Conservation (phyloP, 2,797 vertebrate genomes). For the Scleropages formosus region DNA sequence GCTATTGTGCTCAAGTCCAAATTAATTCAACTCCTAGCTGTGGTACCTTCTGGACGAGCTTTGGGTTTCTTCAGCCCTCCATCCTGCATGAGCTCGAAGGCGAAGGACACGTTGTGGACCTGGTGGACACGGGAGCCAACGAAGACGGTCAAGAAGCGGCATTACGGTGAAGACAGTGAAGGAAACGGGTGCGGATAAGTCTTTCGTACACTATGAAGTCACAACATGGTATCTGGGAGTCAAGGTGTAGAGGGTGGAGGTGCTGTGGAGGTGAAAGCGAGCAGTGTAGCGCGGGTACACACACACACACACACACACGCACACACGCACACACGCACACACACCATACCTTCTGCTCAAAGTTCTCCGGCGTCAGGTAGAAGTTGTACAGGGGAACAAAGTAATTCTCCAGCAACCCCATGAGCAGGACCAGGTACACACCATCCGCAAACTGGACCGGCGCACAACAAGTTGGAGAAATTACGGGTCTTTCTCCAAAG, state of each 20-base stretch:
- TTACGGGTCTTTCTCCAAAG: background rate
- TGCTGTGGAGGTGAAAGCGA: too few species aligned
- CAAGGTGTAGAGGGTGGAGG: too few species aligned
- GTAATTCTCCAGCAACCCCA: constrained; percentile 94
- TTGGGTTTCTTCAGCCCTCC: constrained; percentile 94
- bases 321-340: too few species aligned
- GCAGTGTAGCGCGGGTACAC: too few species aligned
- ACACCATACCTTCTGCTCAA: constrained; percentile 86
- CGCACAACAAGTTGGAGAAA: background rate
- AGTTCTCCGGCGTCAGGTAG: constrained; percentile 91
- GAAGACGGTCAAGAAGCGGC: too few species aligned
- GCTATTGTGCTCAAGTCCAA: too few species aligned
- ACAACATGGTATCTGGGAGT: too few species aligned
- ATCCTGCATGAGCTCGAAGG: constrained; percentile 96
- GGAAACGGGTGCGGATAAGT: background rate
- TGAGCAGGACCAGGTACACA: constrained; percentile 91
- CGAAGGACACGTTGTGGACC: constrained; percentile 94
- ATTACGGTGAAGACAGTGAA: too few species aligned
- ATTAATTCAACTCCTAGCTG: background rate
- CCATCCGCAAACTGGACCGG: constrained; percentile 90
- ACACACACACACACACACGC: too few species aligned
- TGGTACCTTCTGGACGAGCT: constrained; percentile 92
- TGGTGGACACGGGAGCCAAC: constrained; percentile 56
- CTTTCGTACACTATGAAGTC: background rate
- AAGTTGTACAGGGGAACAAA: constrained; percentile 95